These are phyloP conservation scores for Pseudorhombus dupliciocellatus DNA, from an alignment of 2,113 vertebrate genomes.

Conservation along the genomic window DNA sequence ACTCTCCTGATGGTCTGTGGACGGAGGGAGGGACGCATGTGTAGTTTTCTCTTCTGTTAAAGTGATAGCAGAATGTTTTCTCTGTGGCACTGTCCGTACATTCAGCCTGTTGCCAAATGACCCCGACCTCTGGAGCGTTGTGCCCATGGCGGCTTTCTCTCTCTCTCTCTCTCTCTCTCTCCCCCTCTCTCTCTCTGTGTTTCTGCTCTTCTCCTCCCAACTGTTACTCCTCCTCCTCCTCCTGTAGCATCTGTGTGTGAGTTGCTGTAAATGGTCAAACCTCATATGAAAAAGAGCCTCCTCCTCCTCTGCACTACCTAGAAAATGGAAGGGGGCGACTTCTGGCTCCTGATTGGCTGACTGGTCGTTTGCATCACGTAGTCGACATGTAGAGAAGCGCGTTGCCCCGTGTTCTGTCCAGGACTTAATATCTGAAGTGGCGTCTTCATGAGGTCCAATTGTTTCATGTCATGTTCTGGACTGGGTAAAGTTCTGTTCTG, in stretches of 20 bases:
- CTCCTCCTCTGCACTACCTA: slow-evolving; percentile 4
- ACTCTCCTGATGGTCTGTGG: slow-evolving; percentile 67
- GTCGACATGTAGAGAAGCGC: slow-evolving; percentile 46
- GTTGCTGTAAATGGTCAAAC: slow-evolving; percentile 7
- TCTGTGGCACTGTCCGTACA: slow-evolving; percentile 49
- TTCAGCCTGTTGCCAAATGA: slow-evolving; percentile 59
- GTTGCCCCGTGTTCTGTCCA: slow-evolving; percentile 38
- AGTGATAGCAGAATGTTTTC: slow-evolving; percentile 79
- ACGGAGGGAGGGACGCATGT: slow-evolving; percentile 76
- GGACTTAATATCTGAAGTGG: slow-evolving; percentile 47
- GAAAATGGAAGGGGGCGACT: slow-evolving; percentile 13
- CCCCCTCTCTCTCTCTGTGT: neutral
- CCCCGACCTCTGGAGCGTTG: slow-evolving; percentile 21
- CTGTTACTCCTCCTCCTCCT: slow-evolving; percentile 46
- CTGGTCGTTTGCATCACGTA: slow-evolving; percentile 53
- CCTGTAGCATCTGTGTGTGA: slow-evolving; percentile 57
- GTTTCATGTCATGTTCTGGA: slow-evolving; percentile 57
- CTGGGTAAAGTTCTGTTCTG: slow-evolving; percentile 46
- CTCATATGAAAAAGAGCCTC: neutral
- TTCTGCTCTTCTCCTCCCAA: slow-evolving; percentile 17
- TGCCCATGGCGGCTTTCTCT: slow-evolving; percentile 3
- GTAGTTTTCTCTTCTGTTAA: slow-evolving; percentile 7
- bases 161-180: neutral
- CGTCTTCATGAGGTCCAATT: slow-evolving; percentile 38
- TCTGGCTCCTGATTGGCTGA: slow-evolving; percentile 48